Evolutionary conservation across 2,888 invertebrate genomes (phyloP), one percentile per base, ranked within the genome.

Genomic region (Smittia aterrima): DNA sequence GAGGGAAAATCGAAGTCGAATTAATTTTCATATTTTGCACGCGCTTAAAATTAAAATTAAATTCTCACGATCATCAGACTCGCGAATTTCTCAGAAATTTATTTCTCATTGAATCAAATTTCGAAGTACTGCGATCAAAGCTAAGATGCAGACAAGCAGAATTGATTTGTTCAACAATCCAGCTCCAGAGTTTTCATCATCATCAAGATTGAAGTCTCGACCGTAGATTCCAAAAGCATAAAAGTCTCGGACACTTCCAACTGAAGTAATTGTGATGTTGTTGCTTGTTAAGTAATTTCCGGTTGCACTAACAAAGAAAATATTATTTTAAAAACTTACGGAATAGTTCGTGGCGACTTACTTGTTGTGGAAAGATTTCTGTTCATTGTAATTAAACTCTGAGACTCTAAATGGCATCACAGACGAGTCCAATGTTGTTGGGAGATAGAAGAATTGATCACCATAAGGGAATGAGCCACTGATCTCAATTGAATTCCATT

Each of bases 201-300:
- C 54, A 73, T 81, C 83, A 62, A 82, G 79, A 74, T 81, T 80
- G 11, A 84, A 83, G 78, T 87, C 85, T 79, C 84, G 83, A 0
- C 81, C 82, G 75, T 81, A 87, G 9, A 86, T 79, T 73, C 86
- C 86, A 77, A 87, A 87, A 0, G 86, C 79, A 1, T 86, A 76
- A 1, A 87, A 75, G 16, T 84, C 75, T 71, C 62, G 68, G 0
- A 20, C 32, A 20, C 22, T 68, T 66, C n/a, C 41, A 18, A 16
- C 7, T 25, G 32, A 75, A 41, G 9, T 75, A 71, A 41, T 72
- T 75, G 1, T 77, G 66, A 54, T 76, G 62, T 7, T 58, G 16
- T 13, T 1, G n/a, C 24, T 58, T 22, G 58, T 58, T 9, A 18
- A 22, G 3, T 7, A 58, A 22, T 1, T 2, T 22, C 22, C 13